Evolutionary conservation across 2,888 invertebrate species (phyloP).

Genomic region (Mylabris sibirica): DNA sequence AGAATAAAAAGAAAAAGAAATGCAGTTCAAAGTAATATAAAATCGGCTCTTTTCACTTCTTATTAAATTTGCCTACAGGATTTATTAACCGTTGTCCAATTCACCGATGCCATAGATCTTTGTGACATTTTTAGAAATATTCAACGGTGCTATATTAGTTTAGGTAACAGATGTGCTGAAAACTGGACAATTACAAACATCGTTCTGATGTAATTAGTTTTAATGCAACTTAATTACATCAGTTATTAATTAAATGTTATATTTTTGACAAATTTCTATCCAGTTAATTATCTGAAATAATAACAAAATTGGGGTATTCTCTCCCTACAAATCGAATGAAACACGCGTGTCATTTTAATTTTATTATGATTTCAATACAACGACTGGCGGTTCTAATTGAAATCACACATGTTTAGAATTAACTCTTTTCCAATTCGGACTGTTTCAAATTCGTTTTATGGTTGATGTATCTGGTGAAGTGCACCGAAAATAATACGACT

Average conservation of each 20-base stretch:
- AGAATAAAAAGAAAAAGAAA: not conserved
- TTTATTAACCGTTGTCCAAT: constrained; percentile 7
- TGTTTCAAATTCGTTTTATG: constrained; percentile 33
- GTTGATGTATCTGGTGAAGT: constrained; percentile 14
- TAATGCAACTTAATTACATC: constrained; percentile 23
- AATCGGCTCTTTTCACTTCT: not conserved
- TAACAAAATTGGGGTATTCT: constrained; percentile 21
- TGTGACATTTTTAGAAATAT: not conserved
- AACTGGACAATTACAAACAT: constrained; percentile 16
- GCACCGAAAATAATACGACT: not conserved
- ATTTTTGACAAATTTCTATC: constrained; percentile 27
- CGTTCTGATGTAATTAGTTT: constrained; percentile 24
- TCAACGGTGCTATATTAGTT: not conserved
- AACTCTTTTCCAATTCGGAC: constrained; percentile 30
- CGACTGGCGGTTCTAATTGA: constrained; percentile 23
- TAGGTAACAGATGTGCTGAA: constrained; percentile 1
- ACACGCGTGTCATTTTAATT: constrained; percentile 21
- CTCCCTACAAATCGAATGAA: not conserved
- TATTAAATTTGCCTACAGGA: not conserved
- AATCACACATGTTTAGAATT: constrained; percentile 30
- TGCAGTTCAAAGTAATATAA: not conserved
- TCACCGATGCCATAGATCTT: not conserved
- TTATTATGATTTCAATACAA: constrained; percentile 22
- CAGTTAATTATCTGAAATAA: constrained; percentile 28
- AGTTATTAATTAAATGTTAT: constrained; percentile 27